Conservation (phyloP, 2,113 vertebrate species). For the Orthonyx spaldingii region DNA sequence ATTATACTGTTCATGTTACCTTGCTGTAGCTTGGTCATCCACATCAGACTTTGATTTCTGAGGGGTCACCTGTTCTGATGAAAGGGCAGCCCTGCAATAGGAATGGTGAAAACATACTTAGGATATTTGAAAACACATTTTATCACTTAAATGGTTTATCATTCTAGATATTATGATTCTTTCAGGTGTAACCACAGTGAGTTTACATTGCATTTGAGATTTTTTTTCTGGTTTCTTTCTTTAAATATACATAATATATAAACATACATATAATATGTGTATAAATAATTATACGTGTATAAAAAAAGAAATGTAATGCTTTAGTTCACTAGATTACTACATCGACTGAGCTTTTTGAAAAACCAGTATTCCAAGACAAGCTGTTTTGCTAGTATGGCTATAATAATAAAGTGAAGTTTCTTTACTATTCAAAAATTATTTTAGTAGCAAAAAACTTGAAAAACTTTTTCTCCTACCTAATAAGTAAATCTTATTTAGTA, state of each 20-base stretch:
- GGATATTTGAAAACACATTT: neutral
- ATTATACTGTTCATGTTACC: neutral
- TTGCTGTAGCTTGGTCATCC: neutral
- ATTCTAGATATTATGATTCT: neutral
- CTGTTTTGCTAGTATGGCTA: neutral
- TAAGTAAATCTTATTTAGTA: neutral
- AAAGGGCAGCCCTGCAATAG: neutral
- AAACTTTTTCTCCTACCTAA: neutral
- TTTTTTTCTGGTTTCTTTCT: accelerated
- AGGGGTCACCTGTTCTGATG: neutral
- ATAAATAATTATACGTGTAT: neutral
- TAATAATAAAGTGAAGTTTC: neutral
- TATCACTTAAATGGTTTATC: neutral
- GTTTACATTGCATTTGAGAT: neutral
- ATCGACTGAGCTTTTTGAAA: neutral
- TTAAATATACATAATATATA: neutral
- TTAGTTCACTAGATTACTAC: neutral
- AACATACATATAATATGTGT: neutral
- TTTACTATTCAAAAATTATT: neutral
- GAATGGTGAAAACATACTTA: neutral
- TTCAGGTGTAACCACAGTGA: neutral
- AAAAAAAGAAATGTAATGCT: neutral
- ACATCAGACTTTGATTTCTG: neutral
- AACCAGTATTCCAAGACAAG: neutral
- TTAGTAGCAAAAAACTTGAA: neutral